phyloP scores from a whole-genome alignment of 2,113 vertebrate genomes.

The Lanius collurio region DNA sequence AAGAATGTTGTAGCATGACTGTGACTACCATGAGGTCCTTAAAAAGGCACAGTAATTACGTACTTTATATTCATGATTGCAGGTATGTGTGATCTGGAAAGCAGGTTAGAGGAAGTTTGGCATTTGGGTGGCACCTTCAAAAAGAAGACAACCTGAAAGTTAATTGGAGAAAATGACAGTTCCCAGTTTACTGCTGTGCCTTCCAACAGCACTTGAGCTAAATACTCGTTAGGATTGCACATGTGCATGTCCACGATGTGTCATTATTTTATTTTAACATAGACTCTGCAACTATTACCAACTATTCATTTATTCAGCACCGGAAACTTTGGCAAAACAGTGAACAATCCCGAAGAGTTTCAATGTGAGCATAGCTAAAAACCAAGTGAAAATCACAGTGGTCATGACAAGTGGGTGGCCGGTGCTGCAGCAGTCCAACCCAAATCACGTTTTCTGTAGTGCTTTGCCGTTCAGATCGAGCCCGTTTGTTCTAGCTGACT shows the following conservation, averaged over 20 bases:
- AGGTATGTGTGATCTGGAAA: neutral
- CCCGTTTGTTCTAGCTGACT: slow-evolving; percentile 63
- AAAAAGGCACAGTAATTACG: neutral
- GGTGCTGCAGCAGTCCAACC: neutral
- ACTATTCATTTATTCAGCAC: neutral
- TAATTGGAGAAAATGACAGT: neutral
- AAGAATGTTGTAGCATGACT: neutral
- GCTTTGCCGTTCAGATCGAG: slow-evolving; percentile 2
- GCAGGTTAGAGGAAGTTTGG: neutral
- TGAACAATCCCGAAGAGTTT: neutral
- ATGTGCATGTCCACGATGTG: neutral
- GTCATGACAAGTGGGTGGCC: neutral
- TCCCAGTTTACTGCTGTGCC: neutral
- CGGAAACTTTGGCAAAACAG: neutral
- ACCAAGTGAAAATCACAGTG: neutral
- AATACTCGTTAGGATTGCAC: neutral
- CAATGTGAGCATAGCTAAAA: neutral
- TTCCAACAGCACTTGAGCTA: neutral
- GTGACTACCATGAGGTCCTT: neutral
- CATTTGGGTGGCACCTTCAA: neutral
- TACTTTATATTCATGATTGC: neutral
- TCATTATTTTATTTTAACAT: neutral
- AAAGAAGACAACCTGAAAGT: neutral
- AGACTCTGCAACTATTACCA: neutral
- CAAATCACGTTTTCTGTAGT: neutral